These are phyloP conservation scores for Heliothis peltigera DNA, from an alignment of 2,888 invertebrate species.

Conservation along the genomic window DNA sequence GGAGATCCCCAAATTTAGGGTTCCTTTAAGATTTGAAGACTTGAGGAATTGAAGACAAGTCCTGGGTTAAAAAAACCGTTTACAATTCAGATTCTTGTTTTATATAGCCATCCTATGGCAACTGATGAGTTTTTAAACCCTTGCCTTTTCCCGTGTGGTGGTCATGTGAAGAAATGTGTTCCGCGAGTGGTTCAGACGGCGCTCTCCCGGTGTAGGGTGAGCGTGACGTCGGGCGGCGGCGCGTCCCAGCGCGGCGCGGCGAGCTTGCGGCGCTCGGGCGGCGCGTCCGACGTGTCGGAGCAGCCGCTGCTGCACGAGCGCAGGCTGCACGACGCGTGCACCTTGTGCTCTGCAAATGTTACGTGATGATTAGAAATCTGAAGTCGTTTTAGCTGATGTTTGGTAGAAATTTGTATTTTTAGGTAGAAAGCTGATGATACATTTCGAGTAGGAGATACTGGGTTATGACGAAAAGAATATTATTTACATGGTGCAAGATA, in stretches of 20 bases:
- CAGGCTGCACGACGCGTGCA: constrained; percentile 81
- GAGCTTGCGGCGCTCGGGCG: constrained; percentile 75
- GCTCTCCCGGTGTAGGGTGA: constrained; percentile 83
- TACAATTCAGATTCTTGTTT: too few relatives aligned
- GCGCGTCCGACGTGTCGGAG: constrained; percentile 78
- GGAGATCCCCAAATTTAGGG: too few relatives aligned
- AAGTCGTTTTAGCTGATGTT: too few relatives aligned
- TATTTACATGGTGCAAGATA: too few relatives aligned
- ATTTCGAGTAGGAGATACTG: too few relatives aligned
- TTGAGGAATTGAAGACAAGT: too few relatives aligned
- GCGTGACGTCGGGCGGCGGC: constrained; percentile 84
- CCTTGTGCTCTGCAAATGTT: constrained; percentile 78
- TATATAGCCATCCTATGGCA: background rate
- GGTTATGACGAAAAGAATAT: too few relatives aligned
- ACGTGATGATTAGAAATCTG: too few relatives aligned
- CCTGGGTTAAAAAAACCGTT: too few relatives aligned
- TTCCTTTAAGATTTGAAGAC: too few relatives aligned
- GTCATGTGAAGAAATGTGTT: constrained; percentile 3
- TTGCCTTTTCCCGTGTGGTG: background rate
- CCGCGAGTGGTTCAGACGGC: constrained; percentile 76
- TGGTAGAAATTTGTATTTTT: too few relatives aligned
- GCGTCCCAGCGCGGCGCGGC: constrained; percentile 80
- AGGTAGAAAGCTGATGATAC: too few relatives aligned
- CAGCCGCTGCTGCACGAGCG: constrained; percentile 85
- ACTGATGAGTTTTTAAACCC: background rate